Base-by-base conservation (phyloP, 2,888 invertebrate genomes). In the Lasiommata megera region DNA sequence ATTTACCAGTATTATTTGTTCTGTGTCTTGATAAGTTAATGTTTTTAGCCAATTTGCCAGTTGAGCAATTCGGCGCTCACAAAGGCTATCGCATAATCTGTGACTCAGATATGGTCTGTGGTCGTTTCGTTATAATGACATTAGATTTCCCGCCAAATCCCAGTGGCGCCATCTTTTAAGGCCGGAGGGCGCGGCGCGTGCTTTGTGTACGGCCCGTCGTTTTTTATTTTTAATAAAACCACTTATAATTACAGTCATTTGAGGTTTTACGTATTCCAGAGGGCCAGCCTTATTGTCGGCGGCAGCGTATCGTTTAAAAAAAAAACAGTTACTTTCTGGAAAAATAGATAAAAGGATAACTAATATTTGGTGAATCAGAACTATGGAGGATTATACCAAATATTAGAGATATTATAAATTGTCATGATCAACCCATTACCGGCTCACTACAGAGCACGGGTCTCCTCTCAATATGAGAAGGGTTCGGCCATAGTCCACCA, bases 161-260 rank as follows among this genome's bases (percentile, higher is more conserved):
- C 72, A 68, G 73, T 76, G 79, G 77, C 77, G 79, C 76, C 77
- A 71, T 68, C 67, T 68, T 63, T 50, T 55, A 64, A 65, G 69
- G 73, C 77, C 70, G 12, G 63, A 40, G 75, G 78, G 71, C 68
- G 74, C 80, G 82, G 84, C 83, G 81, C 85, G 84, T 82, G 86
- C 82, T 86, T 86, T 84, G 75, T 65, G 68, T 28, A 28, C 64
- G 67, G 64, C 65, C 62, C 74, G 75, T 76, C 73, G 69, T 77
- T 80, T 64, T 76, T 76, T 74, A 69, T 76, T 80, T 77, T 76
- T 74, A 75, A 77, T 73, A 81, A 84, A 85, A 82, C 77, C 73
- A 64, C 66, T 77, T 78, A 77, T 88, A 88, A 88, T 88, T 84
- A 87, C 79, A 74, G 84, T 72, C 74, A 80, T 88, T 83, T 80